Evolutionary conservation across 1,140 invertebrate species (phyloP), one percentile per base, ranked within the genome.

Genomic region (Aleiodes sp.): DNA sequence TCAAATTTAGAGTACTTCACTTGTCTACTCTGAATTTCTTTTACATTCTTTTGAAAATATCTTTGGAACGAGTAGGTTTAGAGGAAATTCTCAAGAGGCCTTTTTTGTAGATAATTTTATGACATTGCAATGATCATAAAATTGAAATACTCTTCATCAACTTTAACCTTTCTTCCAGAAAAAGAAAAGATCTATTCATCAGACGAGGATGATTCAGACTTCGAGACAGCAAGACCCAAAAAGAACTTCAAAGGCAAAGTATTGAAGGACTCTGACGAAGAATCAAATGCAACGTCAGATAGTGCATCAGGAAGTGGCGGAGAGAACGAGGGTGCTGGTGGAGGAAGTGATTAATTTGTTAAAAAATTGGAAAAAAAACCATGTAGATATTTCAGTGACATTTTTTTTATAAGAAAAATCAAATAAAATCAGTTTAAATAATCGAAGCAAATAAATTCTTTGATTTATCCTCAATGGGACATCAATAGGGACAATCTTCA

Each of bases 141-240:
- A n/a, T n/a, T n/a, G n/a, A n/a, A n/a, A n/a, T n/a, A n/a, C n/a
- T n/a, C n/a, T n/a, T n/a, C n/a, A n/a, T n/a, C n/a, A n/a, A n/a
- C n/a, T n/a, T n/a, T n/a, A n/a, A n/a, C n/a, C 81, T 85, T 73
- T 76, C 37, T 81, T 77, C 59, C 81, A 75, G 83, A 88, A 35
- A 89, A 90, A 12, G 89, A 90, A 1, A 92, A 91, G 61, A 97
- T 97, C 81, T 98, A 98, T 86, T 96, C 95, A 0, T 96, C 94
- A 0, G 96, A 97, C 71, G 95, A 95, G 46, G 94, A 96, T 70
- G 94, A 91, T 4, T 96, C 95, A 0, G 95, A 96, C 75, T 91
- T 96, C 75, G 95, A 97, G 75, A 91, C 91, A 0, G 88, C 90
- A 4, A 89, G 92, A 73, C 89, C 90, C 12, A 92, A 94, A 68